A percentile compares a stretch with the other conserved stretches of the same genome.
phyloP scores from a whole-genome alignment of 2,113 vertebrate genomes.

The Corynorhinus townsendii region DNA sequence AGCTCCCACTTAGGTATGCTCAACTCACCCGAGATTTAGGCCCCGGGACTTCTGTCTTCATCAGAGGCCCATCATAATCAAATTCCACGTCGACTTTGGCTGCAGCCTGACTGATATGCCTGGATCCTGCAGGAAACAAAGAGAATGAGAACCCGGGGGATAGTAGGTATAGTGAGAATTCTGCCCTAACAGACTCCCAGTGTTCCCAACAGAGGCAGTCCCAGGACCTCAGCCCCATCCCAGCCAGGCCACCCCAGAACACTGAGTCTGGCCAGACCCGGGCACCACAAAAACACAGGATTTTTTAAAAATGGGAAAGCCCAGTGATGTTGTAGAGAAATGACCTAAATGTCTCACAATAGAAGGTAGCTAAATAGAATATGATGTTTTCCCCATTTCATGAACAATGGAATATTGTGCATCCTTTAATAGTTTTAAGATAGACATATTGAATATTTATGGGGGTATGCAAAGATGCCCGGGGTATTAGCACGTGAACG shows the following conservation, averaged over 20 bases:
- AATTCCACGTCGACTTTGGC: conserved; percentile 90
- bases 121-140: conserved; percentile 81
- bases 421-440: background rate
- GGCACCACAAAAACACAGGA: no score
- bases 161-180: background rate
- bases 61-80: conserved; percentile 94
- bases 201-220: background rate
- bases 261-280: background rate
- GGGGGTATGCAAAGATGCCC: background rate
- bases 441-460: background rate
- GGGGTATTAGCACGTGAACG: background rate
- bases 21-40: conserved; percentile 89
- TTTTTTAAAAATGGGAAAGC: background rate
- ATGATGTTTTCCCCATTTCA: background rate
- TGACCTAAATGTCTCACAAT: background rate
- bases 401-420: background rate
- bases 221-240: background rate
- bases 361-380: background rate
- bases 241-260: background rate
- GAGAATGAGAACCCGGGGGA: background rate
- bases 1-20: background rate
- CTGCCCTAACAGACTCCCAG: background rate
- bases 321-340: background rate
- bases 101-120: conserved; percentile 91
- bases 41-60: conserved; percentile 96